Base-by-base conservation (phyloP, 2,113 vertebrate genomes). In the Romanogobio albipinnatus region DNA sequence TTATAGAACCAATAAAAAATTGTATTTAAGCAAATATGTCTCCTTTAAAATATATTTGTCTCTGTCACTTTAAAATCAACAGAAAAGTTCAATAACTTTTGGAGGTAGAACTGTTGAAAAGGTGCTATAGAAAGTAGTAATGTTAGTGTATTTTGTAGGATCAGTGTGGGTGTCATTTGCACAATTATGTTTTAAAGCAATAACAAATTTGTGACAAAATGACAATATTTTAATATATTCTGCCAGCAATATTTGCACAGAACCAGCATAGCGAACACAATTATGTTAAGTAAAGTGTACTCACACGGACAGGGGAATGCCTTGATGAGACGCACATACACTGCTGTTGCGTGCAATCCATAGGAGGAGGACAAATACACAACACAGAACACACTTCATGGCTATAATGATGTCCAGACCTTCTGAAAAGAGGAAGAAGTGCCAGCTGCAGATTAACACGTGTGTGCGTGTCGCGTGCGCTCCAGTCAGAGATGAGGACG, bases 271-370 rank as follows among this genome's bases (percentile, higher is more conserved):
- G 33, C 33, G 19, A 36, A 19, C 33, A 9, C 4, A 9, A 39
- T 9, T 5, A 9, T 22, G 33, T 11, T 11, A 22, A 58, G 39
- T 51, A 76, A 51, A 49, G 49, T 68, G 3, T 53, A 77, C 98
- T 99, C 95, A 99, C 98, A 99, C 97, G 33, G 97, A 96, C 74
- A 97, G 93, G 87, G 98, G 97, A 90, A 99, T 99, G 94, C 96
- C 96, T 92, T 98, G 96, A 92, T 98, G 96, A 80, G 95, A 95
- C 90, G 94, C 95, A 91, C 93, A 95, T 92, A 93, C 94, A 86
- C 92, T 93, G 79, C 91, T 87, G 90, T 91, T 94, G 24, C 96
- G 93, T 91, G 95, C 95, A 90, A 94, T 93, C 90, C 94, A 96
- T 92, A 96, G 93, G 91, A 96, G 77, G 82, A 96, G 86, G 81